A percentile compares a stretch with the other conserved stretches of the same genome.
These are phyloP conservation scores for Pavo muticus DNA, from an alignment of 2,113 vertebrate species.

Conservation along the genomic window DNA sequence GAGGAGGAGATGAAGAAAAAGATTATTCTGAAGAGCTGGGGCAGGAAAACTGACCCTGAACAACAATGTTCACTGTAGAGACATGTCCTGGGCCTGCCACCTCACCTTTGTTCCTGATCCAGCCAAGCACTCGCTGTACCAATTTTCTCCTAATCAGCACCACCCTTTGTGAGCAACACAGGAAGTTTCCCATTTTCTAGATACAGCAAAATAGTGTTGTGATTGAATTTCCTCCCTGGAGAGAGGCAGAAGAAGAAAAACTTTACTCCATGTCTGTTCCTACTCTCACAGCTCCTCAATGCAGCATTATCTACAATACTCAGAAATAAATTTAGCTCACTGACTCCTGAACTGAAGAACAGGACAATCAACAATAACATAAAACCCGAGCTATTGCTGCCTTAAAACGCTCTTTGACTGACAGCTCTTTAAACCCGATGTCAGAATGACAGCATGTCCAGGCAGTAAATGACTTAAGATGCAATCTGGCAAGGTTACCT, in stretches of 20 bases:
- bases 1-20: neutral
- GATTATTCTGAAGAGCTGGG: neutral
- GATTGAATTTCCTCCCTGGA: conserved; percentile 18
- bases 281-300: neutral
- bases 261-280: neutral
- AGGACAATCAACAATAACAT: neutral
- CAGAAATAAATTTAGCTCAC: neutral
- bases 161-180: conserved; percentile 4
- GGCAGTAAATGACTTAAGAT: neutral
- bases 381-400: neutral
- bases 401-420: neutral
- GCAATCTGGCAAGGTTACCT: neutral
- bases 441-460: neutral
- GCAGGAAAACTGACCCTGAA: neutral
- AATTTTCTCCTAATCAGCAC: conserved; percentile 36
- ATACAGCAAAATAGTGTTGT: neutral
- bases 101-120: conserved; percentile 23
- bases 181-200: conserved; percentile 38
- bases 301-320: neutral
- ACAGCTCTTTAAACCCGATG: neutral
- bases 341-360: neutral
- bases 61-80: neutral
- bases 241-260: neutral
- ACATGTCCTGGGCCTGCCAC: neutral
- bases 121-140: conserved; percentile 45